phyloP scores from a whole-genome alignment of 2,888 invertebrate genomes.

The Sialis fuliginosa region DNA sequence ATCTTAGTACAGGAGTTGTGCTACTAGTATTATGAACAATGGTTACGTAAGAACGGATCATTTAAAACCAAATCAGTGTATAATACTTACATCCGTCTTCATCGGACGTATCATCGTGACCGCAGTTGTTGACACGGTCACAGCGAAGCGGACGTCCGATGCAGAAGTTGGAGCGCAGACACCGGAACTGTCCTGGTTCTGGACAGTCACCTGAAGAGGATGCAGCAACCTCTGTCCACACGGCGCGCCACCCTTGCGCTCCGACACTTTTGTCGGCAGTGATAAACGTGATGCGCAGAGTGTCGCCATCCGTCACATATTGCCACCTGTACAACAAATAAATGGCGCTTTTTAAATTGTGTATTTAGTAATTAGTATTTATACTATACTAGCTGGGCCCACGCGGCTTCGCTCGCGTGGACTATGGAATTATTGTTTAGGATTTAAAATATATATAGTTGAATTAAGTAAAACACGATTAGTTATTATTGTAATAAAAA shows the following conservation, averaged over 20 bases:
- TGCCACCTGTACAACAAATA: slow-evolving; percentile 33
- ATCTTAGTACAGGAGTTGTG: background rate
- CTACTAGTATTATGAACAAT: background rate
- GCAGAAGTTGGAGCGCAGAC: slow-evolving; percentile 54
- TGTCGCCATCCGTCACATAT: slow-evolving; percentile 71
- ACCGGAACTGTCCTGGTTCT: slow-evolving; percentile 53
- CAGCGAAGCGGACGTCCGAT: slow-evolving; percentile 61
- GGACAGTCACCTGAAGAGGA: slow-evolving; percentile 35
- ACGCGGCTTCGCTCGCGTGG: too few relatives aligned
- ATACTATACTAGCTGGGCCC: too few relatives aligned
- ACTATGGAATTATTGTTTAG: too few relatives aligned
- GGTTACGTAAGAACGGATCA: background rate
- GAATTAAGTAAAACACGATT: too few relatives aligned
- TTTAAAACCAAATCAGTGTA: background rate
- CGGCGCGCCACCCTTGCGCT: slow-evolving; percentile 79
- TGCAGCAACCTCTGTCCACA: slow-evolving; percentile 84
- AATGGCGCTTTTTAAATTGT: too few relatives aligned
- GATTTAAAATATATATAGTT: too few relatives aligned
- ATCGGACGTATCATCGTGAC: slow-evolving; percentile 53
- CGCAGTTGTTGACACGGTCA: slow-evolving; percentile 73
- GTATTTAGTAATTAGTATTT: too few relatives aligned
- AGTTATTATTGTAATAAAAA: too few relatives aligned
- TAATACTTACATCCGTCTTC: slow-evolving; percentile 62
- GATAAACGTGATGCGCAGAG: slow-evolving; percentile 80
- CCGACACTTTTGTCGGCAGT: slow-evolving; percentile 91